These are phyloP conservation scores for Melolontha melolontha DNA, from an alignment of 2,888 invertebrate genomes.

Conservation along the genomic window DNA sequence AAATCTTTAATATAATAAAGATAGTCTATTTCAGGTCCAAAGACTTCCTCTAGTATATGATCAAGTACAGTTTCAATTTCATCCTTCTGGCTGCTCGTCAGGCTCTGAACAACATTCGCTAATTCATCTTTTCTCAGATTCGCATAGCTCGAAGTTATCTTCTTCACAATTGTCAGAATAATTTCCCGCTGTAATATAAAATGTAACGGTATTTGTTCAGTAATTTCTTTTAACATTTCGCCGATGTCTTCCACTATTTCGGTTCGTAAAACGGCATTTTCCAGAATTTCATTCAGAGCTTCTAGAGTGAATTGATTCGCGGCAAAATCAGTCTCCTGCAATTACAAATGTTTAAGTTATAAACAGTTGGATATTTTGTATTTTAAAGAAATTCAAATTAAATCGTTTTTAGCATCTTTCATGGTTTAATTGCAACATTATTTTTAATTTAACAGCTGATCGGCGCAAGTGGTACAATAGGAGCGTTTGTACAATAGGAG, in stretches of 20 bases:
- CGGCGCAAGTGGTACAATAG: too few species aligned
- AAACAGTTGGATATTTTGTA: too few species aligned
- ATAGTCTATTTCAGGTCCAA: constrained; percentile 58
- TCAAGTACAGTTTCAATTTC: constrained; percentile 55
- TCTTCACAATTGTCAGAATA: constrained; percentile 47
- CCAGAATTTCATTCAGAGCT: constrained; percentile 55
- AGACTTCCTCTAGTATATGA: constrained; percentile 57
- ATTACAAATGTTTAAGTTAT: constrained; percentile 27
- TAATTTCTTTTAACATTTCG: constrained; percentile 53
- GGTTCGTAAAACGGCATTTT: constrained; percentile 49
- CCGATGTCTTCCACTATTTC: constrained; percentile 53
- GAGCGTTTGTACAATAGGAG: too few species aligned
- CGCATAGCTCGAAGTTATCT: constrained; percentile 42
- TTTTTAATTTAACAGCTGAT: too few species aligned
- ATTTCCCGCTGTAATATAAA: constrained; percentile 46
- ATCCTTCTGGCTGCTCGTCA: constrained; percentile 39
- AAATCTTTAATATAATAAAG: constrained; percentile 55
- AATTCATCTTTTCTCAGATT: constrained; percentile 51
- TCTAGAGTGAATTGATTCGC: constrained; percentile 50
- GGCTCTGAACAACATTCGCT: constrained; percentile 37
- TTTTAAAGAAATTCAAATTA: too few species aligned
- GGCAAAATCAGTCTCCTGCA: constrained; percentile 52
- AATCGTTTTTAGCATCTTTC: too few species aligned
- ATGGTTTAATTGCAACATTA: too few species aligned
- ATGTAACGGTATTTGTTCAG: constrained; percentile 50